Conservation (phyloP, 2,888 invertebrate genomes). For the Tipula helvola region DNA sequence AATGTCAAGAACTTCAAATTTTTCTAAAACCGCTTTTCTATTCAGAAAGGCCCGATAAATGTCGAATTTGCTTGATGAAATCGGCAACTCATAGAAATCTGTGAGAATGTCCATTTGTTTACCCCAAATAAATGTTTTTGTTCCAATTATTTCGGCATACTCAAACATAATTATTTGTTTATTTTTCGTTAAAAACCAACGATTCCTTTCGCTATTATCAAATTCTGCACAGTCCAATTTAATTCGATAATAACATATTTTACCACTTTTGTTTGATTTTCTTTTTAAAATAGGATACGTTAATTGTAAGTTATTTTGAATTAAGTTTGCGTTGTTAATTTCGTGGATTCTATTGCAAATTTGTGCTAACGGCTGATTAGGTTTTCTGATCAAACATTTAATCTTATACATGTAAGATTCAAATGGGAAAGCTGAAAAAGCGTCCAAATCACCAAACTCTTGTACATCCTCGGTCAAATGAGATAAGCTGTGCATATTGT, state of each 20-base stretch:
- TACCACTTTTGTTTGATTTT: too few species aligned
- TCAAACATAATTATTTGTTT: not conserved
- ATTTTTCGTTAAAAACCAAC: not conserved
- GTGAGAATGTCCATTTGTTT: not conserved
- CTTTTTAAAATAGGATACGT: too few species aligned
- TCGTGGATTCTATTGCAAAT: not conserved
- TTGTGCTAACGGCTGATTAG: not conserved
- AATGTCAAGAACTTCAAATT: not conserved
- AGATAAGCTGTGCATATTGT: not conserved
- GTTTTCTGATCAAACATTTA: not conserved
- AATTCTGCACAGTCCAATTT: not conserved
- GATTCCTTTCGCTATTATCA: not conserved
- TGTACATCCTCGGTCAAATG: not conserved
- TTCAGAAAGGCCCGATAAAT: not conserved
- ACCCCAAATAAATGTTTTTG: not conserved
- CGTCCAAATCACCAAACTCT: not conserved
- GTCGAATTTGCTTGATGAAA: too few species aligned
- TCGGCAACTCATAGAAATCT: not conserved
- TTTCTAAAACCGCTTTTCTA: not conserved
- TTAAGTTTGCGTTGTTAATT: too few species aligned
- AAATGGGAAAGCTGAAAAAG: not conserved
- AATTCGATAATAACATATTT: not conserved
- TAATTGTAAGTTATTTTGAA: too few species aligned
- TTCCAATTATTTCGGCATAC: not conserved
- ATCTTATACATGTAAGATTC: not conserved